phyloP scores from a whole-genome alignment of 2,797 vertebrate species.

The Hydrolagus colliei region DNA sequence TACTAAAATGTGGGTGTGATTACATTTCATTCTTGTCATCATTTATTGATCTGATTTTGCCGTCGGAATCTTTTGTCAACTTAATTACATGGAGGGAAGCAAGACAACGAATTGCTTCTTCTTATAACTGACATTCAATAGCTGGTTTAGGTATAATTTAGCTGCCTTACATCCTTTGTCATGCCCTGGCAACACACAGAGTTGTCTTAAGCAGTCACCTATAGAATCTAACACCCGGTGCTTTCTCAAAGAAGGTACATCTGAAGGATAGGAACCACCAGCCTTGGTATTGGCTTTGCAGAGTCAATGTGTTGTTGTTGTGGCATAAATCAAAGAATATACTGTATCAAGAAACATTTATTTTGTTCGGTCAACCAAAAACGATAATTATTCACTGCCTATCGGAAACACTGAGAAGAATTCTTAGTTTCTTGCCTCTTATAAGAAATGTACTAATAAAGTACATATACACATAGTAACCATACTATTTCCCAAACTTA shows the following conservation, averaged over 20 bases:
- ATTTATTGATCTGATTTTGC: slow-evolving; percentile 32
- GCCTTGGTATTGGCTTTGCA: no score
- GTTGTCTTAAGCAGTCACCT: slow-evolving; percentile 7
- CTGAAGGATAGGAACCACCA: no score
- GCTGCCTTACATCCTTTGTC: slow-evolving; percentile 19
- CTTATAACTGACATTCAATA: slow-evolving; percentile 16
- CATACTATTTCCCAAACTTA: no score
- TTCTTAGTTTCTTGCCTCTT: no score
- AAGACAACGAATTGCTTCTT: not conserved
- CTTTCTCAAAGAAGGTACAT: not conserved
- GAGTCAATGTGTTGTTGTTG: no score
- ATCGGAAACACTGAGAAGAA: no score
- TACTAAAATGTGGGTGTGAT: slow-evolving; percentile 10
- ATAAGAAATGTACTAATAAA: no score
- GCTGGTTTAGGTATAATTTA: slow-evolving; percentile 28
- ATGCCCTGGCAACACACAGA: slow-evolving; percentile 12
- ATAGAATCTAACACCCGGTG: not conserved
- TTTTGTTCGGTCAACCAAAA: no score
- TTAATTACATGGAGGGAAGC: slow-evolving; percentile 20
- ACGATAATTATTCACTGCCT: no score
- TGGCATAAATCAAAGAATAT: no score
- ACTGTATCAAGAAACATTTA: no score
- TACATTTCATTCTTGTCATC: slow-evolving; percentile 27
- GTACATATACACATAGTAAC: no score
- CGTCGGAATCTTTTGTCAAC: slow-evolving; percentile 24